Evolutionary conservation across 2,888 invertebrate genomes (phyloP).

Genomic region (Zaprionus obscuricornis): DNA sequence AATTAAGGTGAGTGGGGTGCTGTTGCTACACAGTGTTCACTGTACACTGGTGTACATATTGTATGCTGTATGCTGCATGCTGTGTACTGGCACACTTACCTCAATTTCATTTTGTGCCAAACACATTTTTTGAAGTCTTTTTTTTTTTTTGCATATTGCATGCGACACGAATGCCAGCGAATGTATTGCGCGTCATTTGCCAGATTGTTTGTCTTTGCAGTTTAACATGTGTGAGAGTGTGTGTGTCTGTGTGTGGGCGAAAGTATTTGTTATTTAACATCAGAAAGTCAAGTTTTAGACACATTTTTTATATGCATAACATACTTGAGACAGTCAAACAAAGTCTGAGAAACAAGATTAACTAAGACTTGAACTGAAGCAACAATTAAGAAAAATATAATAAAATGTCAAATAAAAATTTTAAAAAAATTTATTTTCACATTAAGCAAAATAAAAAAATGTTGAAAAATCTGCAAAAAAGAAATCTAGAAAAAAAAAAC

Average conservation of each 20-base stretch:
- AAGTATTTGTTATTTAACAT: constrained; percentile 26
- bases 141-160: constrained; percentile 66
- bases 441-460: too few relatives aligned
- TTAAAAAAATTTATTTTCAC: neutral
- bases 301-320: too few relatives aligned
- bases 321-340: too few relatives aligned
- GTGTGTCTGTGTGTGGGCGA: too few relatives aligned
- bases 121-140: constrained; percentile 51
- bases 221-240: constrained; percentile 23
- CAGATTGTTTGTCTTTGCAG: constrained; percentile 58
- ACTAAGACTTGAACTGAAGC: too few relatives aligned
- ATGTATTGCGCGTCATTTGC: constrained; percentile 55
- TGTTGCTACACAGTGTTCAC: constrained; percentile 1
- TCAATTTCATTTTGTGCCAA: constrained; percentile 48
- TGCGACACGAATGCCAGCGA: constrained; percentile 18
- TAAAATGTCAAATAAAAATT: neutral
- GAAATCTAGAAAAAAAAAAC: too few relatives aligned
- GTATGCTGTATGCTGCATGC: constrained; percentile 32
- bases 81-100: constrained; percentile 56
- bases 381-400: neutral
- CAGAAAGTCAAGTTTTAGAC: too few relatives aligned
- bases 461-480: too few relatives aligned
- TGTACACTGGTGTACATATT: constrained; percentile 5
- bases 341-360: too few relatives aligned
- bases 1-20: constrained; percentile 88